Base-by-base conservation (phyloP, 2,113 vertebrate genomes). In the Hipposideros armiger region DNA sequence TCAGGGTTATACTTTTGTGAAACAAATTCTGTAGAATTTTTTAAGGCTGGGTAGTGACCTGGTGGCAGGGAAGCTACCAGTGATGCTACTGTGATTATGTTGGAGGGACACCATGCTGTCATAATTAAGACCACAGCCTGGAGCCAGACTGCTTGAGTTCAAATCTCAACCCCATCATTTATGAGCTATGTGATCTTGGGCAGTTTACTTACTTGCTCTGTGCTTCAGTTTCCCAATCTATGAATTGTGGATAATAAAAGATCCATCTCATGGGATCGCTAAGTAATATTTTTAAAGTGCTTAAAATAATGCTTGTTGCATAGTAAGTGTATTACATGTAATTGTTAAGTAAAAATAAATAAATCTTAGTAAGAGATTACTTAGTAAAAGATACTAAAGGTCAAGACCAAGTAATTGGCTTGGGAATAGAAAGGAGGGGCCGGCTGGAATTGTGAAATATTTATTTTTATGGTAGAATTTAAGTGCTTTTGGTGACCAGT, bases 321-420 rank as follows among this genome's bases (percentile, higher is more conserved):
- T 47, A 58, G 2, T 80, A 17, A 70, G 17, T 83, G 4, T 47
- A 91, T 77, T 82, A 8, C 5, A 85, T 30, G 36, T 93, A 26
- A 81, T 74, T 81, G 22, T 67, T 78, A 90, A 77, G 16, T 93
- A 66, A 88, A 92, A 91, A 47, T 84, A 87, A 92, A 87, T 85
- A 82, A 69, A 78, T 66, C 45, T 89, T 81, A 62, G 47, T 56
- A 69, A 92, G 50, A 89, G 22, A 72, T 69, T 36, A 36, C 36
- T 36, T 36, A 36, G 47, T 56, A 69, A 92, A 56, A 89, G 22
- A 72, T 69, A 76, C 24, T 91, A 70, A 92, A 77, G 28, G 47
- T 84, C 54, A 81, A 85, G 81, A 77, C 11, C 76, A 91, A 69
- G 26, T 45, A 80, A 60, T 36, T 81, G 78, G 20, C 20, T 2